Percentiles rank a stretch among this genome's conserved stretches.
Evolutionary conservation across 2,888 invertebrate genomes (phyloP).

Genomic region (Nomada ruficornis): DNA sequence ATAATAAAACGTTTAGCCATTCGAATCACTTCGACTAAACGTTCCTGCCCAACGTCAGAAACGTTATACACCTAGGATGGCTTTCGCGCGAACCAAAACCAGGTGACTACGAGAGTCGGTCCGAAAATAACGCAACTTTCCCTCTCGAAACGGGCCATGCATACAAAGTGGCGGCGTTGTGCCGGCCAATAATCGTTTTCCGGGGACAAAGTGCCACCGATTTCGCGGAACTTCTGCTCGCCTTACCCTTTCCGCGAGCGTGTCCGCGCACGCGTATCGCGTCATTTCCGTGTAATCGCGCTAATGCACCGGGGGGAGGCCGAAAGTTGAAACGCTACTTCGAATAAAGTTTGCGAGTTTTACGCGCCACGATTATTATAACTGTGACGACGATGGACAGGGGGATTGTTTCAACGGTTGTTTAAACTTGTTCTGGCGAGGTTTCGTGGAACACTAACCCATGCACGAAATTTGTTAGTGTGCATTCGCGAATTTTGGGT

Average conservation of each 20-base stretch:
- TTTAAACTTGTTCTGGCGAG: too few species aligned
- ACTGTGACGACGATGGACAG: too few species aligned
- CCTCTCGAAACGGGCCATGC: slow-evolving; percentile 61
- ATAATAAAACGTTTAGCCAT: neutral
- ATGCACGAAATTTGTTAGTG: too few species aligned
- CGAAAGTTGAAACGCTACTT: neutral
- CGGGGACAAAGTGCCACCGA: slow-evolving; percentile 36
- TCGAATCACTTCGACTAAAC: neutral
- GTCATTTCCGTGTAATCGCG: slow-evolving; percentile 35
- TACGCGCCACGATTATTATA: too few species aligned
- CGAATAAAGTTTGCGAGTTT: neutral
- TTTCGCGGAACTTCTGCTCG: slow-evolving; percentile 54
- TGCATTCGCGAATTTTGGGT: too few species aligned
- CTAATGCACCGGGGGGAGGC: neutral
- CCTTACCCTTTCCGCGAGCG: slow-evolving; percentile 21
- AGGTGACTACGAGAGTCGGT: slow-evolving; percentile 39
- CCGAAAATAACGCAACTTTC: slow-evolving; percentile 69
- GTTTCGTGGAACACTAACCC: too few species aligned
- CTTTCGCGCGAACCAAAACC: slow-evolving; percentile 58
- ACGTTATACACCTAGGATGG: slow-evolving; percentile 1
- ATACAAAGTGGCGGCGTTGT: slow-evolving; percentile 55
- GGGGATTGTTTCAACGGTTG: too few species aligned
- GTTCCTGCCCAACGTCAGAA: slow-evolving; percentile 29
- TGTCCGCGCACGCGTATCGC: slow-evolving; percentile 36
- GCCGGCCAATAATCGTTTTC: slow-evolving; percentile 65